These are phyloP conservation scores for Sebastes schlegelii DNA, from an alignment of 2,113 vertebrate genomes.

Conservation along the genomic window DNA sequence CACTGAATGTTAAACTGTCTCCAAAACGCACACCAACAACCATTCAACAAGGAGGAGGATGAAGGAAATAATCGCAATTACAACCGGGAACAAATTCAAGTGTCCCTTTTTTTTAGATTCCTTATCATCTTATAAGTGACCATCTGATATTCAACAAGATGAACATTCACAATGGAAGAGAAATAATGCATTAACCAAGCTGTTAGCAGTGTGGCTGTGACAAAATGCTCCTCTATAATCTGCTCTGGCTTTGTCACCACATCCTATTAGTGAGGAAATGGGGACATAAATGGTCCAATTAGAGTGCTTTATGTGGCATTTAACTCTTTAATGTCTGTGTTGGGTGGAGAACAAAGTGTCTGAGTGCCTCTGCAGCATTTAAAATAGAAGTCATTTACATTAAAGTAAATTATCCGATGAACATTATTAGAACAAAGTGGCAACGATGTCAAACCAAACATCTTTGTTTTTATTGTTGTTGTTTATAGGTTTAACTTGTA, in stretches of 20 bases:
- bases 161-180: neutral
- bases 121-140: conserved; percentile 12
- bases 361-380: neutral
- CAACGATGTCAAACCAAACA: neutral
- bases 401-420: neutral
- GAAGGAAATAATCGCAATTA: neutral
- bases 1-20: conserved; percentile 8
- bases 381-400: neutral
- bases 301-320: neutral
- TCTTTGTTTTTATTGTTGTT: neutral
- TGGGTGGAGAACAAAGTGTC: neutral
- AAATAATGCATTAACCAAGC: neutral
- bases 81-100: neutral
- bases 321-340: neutral
- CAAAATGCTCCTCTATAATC: conserved; percentile 13
- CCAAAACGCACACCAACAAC: neutral
- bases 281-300: conserved; percentile 33
- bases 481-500: neutral
- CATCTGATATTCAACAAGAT: neutral
- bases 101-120: neutral
- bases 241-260: neutral
- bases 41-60: neutral
- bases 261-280: conserved; percentile 13
- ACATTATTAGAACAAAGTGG: neutral
- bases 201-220: neutral